These are phyloP conservation scores for Crocallis elinguaria DNA, from an alignment of 2,888 invertebrate species.

Conservation along the genomic window DNA sequence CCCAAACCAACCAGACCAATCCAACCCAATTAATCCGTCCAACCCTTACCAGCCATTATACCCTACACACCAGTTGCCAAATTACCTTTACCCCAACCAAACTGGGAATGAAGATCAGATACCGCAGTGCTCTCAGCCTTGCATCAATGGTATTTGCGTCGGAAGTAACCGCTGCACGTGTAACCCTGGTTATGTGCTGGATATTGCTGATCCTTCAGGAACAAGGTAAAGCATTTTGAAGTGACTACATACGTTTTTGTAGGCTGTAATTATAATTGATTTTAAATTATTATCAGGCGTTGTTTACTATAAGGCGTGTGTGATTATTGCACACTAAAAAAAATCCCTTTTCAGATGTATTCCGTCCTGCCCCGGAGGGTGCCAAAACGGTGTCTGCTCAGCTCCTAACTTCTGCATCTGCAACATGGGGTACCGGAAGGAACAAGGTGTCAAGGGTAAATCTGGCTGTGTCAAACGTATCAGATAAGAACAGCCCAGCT, in stretches of 20 bases:
- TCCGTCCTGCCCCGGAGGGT: conserved; percentile 88
- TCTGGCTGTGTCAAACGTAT: conserved; percentile 82
- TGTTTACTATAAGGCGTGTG: neutral
- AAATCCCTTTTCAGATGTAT: conserved; percentile 74
- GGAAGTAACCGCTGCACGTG: conserved; percentile 82
- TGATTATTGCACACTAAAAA: neutral
- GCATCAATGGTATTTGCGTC: conserved; percentile 88
- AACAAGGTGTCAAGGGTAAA: conserved; percentile 86
- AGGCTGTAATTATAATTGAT: neutral
- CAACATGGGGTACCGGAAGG: conserved; percentile 87
- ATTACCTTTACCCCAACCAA: conserved; percentile 23
- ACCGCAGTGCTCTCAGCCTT: conserved; percentile 84
- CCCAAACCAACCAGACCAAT: conserved; percentile 15
- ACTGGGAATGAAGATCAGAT: conserved; percentile 33
- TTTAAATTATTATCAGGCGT: neutral
- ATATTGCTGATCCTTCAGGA: conserved; percentile 61
- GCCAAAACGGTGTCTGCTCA: conserved; percentile 89
- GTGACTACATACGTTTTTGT: neutral
- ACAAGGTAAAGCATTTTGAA: conserved; percentile 49
- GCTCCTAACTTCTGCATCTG: conserved; percentile 91
- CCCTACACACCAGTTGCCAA: conserved; percentile 30
- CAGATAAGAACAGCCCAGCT: conserved; percentile 53
- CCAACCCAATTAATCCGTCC: neutral
- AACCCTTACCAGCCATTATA: conserved; percentile 19
- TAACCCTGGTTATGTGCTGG: conserved; percentile 77